Evolutionary conservation across 2,797 vertebrate species (phyloP).

Genomic region (Melanotaenia nigrans): DNA sequence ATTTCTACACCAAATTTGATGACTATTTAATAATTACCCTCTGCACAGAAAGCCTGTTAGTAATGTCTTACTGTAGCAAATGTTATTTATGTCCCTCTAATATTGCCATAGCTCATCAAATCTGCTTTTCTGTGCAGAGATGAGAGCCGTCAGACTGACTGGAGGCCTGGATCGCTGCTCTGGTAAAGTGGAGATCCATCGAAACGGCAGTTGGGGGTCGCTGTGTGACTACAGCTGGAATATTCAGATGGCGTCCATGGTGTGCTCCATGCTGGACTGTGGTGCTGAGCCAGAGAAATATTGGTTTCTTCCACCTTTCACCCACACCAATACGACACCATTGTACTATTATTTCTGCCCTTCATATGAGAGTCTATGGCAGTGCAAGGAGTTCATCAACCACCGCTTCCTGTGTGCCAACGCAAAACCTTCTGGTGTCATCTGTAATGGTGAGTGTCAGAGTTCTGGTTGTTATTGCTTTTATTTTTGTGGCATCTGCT

Average conservation of each 20-base stretch:
- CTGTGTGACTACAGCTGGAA: constrained; percentile 75
- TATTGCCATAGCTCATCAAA: accelerated
- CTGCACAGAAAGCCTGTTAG: too few relatives aligned
- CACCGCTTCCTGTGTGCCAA: accelerated
- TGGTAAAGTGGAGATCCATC: constrained; percentile 80
- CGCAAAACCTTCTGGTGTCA: constrained; percentile 66
- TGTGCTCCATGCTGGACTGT: constrained; percentile 79
- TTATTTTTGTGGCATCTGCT: too few relatives aligned
- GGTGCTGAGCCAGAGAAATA: accelerated
- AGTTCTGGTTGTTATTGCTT: too few relatives aligned
- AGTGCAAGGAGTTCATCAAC: constrained; percentile 52
- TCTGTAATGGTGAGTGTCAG: constrained; percentile 70
- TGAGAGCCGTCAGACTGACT: constrained; percentile 71
- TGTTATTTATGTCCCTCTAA: background rate
- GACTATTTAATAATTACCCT: too few relatives aligned
- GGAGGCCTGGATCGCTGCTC: constrained; percentile 80
- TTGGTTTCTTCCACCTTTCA: constrained; percentile 48
- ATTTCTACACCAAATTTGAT: too few relatives aligned
- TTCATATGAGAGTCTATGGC: constrained; percentile 38
- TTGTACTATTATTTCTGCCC: accelerated
- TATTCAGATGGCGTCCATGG: constrained; percentile 28
- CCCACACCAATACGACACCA: constrained; percentile 35
- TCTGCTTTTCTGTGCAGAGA: constrained; percentile 60
- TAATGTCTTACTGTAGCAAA: too few relatives aligned
- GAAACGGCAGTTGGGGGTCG: constrained; percentile 78